Percentiles rank a stretch among this genome's conserved stretches.
Conservation (phyloP, 2,888 invertebrate species). For the Eubasilissa splendida region DNA sequence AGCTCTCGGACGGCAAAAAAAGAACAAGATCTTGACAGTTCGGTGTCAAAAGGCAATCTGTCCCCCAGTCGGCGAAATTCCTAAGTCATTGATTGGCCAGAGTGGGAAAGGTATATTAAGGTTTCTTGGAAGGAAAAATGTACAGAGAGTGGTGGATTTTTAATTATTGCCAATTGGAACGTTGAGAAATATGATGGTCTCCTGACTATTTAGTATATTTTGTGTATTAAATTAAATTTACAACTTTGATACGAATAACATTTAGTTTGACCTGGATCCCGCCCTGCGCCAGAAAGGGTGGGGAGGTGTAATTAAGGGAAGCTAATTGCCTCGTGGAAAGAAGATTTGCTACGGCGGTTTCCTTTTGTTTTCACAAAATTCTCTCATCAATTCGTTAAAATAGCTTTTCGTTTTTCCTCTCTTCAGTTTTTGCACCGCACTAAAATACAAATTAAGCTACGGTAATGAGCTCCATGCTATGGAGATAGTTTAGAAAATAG, state of each 20-base stretch:
- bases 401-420: conserved; percentile 24
- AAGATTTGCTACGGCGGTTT: conserved; percentile 18
- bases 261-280: conserved; percentile 23
- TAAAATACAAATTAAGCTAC: conserved; percentile 13
- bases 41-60: no score
- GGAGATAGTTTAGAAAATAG: no score
- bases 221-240: neutral
- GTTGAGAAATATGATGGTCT: no score
- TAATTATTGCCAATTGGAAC: no score
- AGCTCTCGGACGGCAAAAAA: no score
- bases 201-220: neutral
- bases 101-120: no score
- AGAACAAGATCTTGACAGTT: no score
- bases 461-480: neutral
- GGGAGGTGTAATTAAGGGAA: conserved; percentile 52
- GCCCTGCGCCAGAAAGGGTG: conserved; percentile 35
- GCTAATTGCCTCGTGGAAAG: conserved; percentile 53
- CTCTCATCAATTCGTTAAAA: conserved; percentile 19
- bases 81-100: no score
- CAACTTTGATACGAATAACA: neutral
- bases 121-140: no score
- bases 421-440: neutral
- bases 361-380: conserved; percentile 12
- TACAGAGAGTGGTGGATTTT: no score
- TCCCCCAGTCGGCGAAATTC: no score